Percentiles rank a stretch among this genome's conserved stretches.
Conservation (phyloP, 2,113 vertebrate genomes). For the Sitta europaea region DNA sequence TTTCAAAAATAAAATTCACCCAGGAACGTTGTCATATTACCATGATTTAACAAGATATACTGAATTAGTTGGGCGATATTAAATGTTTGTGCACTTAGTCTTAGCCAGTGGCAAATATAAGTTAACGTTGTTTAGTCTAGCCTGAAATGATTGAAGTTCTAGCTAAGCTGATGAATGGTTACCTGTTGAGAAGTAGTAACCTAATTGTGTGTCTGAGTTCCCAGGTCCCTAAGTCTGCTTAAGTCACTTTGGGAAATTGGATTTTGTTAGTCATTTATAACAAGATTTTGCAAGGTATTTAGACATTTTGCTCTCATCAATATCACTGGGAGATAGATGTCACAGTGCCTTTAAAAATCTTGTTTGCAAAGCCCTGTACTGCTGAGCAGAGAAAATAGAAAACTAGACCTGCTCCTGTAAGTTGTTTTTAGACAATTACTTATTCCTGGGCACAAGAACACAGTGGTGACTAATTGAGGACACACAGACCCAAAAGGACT, state of each 20-base stretch:
- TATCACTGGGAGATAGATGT: slow-evolving; percentile 14
- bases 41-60: neutral
- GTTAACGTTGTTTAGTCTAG: neutral
- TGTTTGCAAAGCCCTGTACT: neutral
- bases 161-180: slow-evolving; percentile 33
- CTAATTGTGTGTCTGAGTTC: slow-evolving; percentile 17
- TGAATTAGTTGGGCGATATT: neutral
- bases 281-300: slow-evolving; percentile 50
- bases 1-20: neutral
- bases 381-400: neutral
- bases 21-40: neutral
- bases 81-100: neutral
- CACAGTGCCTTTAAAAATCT: neutral
- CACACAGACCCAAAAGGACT: neutral
- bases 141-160: slow-evolving; percentile 26
- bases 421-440: neutral
- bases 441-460: neutral
- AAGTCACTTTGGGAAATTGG: slow-evolving; percentile 58
- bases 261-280: slow-evolving; percentile 43
- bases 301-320: slow-evolving; percentile 27
- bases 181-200: slow-evolving; percentile 6
- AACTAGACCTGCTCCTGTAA: neutral
- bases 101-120: neutral
- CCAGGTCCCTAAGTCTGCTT: slow-evolving; percentile 23
- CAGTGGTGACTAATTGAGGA: neutral